These are phyloP conservation scores for Danionella dracula DNA, from an alignment of 2,797 vertebrate genomes.

Conservation along the genomic window DNA sequence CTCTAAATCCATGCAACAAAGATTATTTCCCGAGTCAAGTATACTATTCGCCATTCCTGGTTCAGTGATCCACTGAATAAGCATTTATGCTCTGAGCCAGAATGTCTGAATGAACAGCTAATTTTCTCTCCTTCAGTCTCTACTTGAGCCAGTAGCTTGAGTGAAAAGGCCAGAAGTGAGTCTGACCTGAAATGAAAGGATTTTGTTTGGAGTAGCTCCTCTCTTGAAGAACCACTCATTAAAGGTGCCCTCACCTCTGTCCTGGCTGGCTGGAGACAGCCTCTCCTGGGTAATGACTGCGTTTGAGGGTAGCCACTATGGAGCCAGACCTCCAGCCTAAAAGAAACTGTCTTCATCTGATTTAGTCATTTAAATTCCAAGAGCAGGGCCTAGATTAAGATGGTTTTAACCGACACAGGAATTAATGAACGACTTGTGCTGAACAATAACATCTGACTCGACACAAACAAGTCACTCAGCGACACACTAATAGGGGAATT, in stretches of 20 bases:
- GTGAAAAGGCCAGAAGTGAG: slow-evolving; percentile 36
- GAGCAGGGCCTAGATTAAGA: slow-evolving; percentile 53
- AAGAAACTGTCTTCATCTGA: slow-evolving; percentile 22
- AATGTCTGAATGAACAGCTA: slow-evolving; percentile 30
- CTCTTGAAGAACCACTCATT: slow-evolving; percentile 54
- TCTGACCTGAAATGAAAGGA: slow-evolving; percentile 44
- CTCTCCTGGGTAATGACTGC: slow-evolving; percentile 38
- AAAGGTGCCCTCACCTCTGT: slow-evolving; percentile 51
- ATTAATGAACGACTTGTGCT: slow-evolving; percentile 48
- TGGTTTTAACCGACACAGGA: slow-evolving; percentile 50
- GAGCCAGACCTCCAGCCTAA: slow-evolving; percentile 25
- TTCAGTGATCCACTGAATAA: slow-evolving; percentile 21
- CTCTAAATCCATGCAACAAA: slow-evolving; percentile 4
- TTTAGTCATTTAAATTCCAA: slow-evolving; percentile 49
- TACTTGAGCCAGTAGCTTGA: slow-evolving; percentile 25
- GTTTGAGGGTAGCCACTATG: slow-evolving; percentile 26
- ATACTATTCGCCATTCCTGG: slow-evolving; percentile 1
- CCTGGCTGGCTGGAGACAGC: slow-evolving; percentile 31
- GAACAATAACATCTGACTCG: slow-evolving; percentile 58
- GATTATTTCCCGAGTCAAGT: slow-evolving; percentile 17
- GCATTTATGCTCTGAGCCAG: slow-evolving; percentile 8
- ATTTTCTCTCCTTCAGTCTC: slow-evolving; percentile 30
- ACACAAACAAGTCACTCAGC: slow-evolving; percentile 61
- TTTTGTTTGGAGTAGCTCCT: slow-evolving; percentile 40
- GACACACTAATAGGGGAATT: slow-evolving; percentile 47